These are phyloP conservation scores for Cnemophilus loriae DNA, from an alignment of 2,113 vertebrate genomes.

Conservation along the genomic window DNA sequence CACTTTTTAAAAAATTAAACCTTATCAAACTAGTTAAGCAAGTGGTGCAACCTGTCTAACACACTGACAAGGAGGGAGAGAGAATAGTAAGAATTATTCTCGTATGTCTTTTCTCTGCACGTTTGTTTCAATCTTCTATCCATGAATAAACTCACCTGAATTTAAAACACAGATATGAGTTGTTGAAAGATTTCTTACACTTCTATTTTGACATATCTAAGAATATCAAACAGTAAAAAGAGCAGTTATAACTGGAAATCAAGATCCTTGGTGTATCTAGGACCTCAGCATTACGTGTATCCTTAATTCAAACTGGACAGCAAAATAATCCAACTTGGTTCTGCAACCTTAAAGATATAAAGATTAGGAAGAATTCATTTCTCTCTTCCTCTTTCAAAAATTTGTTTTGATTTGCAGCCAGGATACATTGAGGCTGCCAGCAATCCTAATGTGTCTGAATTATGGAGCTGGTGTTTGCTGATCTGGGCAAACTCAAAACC, in stretches of 20 bases:
- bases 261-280: neutral
- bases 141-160: neutral
- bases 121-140: neutral
- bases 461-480: neutral
- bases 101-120: neutral
- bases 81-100: neutral
- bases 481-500: neutral
- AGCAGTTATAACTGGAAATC: neutral
- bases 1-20: neutral
- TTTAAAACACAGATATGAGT: neutral
- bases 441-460: neutral
- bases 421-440: neutral
- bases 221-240: neutral
- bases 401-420: neutral
- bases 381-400: neutral
- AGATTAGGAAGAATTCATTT: neutral
- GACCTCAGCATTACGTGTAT: neutral
- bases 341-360: neutral
- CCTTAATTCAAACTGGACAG: neutral
- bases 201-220: neutral
- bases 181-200: neutral
- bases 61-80: neutral
- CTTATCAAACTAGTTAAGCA: neutral
- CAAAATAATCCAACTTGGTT: neutral
- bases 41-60: neutral